A percentile compares a stretch with the other conserved stretches of the same genome.
phyloP scores from a whole-genome alignment of 2,888 invertebrate species.

The Lathronympha strigana region DNA sequence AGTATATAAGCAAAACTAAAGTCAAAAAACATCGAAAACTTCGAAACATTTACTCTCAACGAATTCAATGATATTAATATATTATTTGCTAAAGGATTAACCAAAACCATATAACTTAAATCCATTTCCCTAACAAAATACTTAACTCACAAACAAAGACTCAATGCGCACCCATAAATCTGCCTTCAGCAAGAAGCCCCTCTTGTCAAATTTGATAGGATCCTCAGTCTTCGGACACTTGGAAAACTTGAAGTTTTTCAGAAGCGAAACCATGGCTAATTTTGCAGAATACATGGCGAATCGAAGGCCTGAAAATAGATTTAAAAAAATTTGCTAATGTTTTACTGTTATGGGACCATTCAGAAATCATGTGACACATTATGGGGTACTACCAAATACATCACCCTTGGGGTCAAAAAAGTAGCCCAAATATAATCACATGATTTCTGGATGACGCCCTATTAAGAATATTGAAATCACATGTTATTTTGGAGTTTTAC shows the following conservation, averaged over 20 bases:
- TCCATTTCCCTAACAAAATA: not conserved
- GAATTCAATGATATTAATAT: not conserved
- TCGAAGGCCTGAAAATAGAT: slow-evolving; percentile 70
- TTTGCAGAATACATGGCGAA: slow-evolving; percentile 82
- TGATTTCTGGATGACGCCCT: too few species aligned
- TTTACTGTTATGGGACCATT: not conserved
- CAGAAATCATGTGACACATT: too few species aligned
- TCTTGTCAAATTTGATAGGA: slow-evolving; percentile 67
- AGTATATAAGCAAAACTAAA: not conserved
- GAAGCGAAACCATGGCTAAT: slow-evolving; percentile 70
- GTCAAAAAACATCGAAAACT: not conserved
- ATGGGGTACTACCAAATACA: too few species aligned
- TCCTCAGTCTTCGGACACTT: slow-evolving; percentile 68
- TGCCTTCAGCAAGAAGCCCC: slow-evolving; percentile 68
- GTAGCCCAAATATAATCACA: too few species aligned
- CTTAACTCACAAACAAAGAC: slow-evolving; percentile 46
- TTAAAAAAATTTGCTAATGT: not conserved
- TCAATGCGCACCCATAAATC: slow-evolving; percentile 70
- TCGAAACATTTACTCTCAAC: too few species aligned
- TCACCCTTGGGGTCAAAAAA: too few species aligned
- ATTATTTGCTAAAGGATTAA: not conserved
- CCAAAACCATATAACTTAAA: not conserved
- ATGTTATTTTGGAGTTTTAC: too few species aligned
- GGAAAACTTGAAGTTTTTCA: slow-evolving; percentile 74
- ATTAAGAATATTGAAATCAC: too few species aligned